phyloP scores from a whole-genome alignment of 2,888 invertebrate genomes.

The Notodonta ziczac region DNA sequence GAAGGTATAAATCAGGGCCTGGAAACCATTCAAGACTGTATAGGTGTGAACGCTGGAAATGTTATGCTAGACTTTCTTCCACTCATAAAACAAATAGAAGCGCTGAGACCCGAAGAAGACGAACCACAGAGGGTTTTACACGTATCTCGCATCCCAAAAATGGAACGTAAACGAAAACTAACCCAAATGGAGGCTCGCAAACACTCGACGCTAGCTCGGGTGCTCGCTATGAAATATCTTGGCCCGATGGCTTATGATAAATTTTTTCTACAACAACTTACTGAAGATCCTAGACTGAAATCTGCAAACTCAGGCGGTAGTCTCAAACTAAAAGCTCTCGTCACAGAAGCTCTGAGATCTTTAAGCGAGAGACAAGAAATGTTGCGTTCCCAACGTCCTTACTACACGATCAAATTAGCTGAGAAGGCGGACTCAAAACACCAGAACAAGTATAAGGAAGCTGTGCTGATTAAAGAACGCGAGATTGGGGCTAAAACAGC shows the following conservation, averaged over 20 bases:
- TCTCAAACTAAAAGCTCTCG: conserved; percentile 51
- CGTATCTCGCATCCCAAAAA: conserved; percentile 68
- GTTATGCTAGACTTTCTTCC: conserved; percentile 76
- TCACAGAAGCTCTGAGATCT: conserved; percentile 65
- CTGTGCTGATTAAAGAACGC: conserved; percentile 64
- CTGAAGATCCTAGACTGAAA: conserved; percentile 61
- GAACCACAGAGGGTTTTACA: conserved; percentile 57
- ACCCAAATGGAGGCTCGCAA: conserved; percentile 76
- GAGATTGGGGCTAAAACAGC: conserved; percentile 69
- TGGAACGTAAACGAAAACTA: conserved; percentile 58
- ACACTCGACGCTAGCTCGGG: conserved; percentile 65
- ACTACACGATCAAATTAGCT: conserved; percentile 72
- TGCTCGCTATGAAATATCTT: conserved; percentile 78
- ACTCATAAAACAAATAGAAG: conserved; percentile 69
- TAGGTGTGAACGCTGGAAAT: conserved; percentile 72
- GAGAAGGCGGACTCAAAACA: conserved; percentile 74
- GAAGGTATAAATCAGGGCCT: conserved; percentile 78
- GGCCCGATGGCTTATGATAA: conserved; percentile 81
- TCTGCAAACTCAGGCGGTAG: conserved; percentile 72
- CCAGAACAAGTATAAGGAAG: conserved; percentile 69
- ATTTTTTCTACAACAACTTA: conserved; percentile 70
- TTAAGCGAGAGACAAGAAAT: conserved; percentile 73
- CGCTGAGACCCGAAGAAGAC: conserved; percentile 46
- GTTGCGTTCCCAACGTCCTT: conserved; percentile 74
- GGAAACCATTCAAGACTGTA: conserved; percentile 78